Base-by-base conservation (phyloP, 2,113 vertebrate species). In the Pampusana beccarii region DNA sequence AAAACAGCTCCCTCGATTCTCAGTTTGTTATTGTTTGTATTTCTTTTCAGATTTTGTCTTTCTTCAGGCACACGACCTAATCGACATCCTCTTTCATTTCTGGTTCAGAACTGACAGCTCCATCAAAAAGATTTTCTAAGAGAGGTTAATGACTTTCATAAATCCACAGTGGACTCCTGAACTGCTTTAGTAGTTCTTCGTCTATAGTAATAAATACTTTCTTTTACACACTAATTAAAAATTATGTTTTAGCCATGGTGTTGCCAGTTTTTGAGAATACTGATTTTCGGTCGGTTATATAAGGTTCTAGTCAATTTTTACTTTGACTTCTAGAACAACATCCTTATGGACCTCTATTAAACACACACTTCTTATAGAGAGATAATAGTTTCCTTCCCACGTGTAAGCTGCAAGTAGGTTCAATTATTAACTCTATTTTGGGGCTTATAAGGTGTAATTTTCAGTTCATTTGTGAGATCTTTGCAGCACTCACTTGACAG, bases 171-270 rank as follows among this genome's bases (percentile, higher is more conserved):
- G 38, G 38, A 58, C n/a, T 61, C 16, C 23, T 53, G 13, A 88
- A 38, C 19, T 67, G 17, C 5, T 79, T 78, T 74, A 58, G 23
- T 51, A 70, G 29, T 48, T 46, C 18, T 44, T 64, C 28, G 18
- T 65, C 13, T 70, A 11, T 23, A 40, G 11, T 42, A 78, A 66
- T 23, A 17, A 18, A 62, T 70, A 31, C 23, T 86, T 90, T 57
- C 11, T 73, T 73, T 48, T 28, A 78, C 5, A 44, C 21, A 13
- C 5, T 64, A 66, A 80, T 46, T 57, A 56, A 72, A 90, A 64
- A 42, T 17, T 0, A 17, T 1, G 1, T 28, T 85, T 80, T 46
- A 69, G 18, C 28, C 4, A 38, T 9, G 26, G 3, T 29, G 9
- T 78, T 88, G 44, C 5, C 3, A 2, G 5, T 9, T 74, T 93